Evolutionary conservation across 2,797 vertebrate genomes (phyloP).

Genomic region (Tokudaia muenninki): DNA sequence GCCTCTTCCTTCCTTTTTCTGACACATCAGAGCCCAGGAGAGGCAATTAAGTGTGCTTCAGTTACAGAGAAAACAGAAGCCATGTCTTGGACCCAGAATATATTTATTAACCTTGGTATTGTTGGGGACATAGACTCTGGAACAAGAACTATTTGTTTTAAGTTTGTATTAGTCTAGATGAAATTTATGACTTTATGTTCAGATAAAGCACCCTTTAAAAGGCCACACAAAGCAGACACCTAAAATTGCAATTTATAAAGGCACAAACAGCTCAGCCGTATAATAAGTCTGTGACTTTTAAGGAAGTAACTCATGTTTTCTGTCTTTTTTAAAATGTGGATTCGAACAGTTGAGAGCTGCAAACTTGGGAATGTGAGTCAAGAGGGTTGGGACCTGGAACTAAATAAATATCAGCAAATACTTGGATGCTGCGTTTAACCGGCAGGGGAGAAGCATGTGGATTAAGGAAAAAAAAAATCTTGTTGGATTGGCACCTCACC

Average conservation of each 20-base stretch:
- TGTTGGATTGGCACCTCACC: neutral
- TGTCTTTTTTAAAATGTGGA: constrained; percentile 10
- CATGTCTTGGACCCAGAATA: neutral
- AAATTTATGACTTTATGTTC: constrained; percentile 40
- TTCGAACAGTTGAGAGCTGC: neutral
- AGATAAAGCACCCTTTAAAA: constrained; percentile 11
- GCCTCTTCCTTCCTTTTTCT: neutral
- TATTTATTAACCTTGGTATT: constrained; percentile 18
- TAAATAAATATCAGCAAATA: constrained; percentile 17
- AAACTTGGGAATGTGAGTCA: constrained; percentile 3
- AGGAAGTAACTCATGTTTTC: constrained; percentile 24
- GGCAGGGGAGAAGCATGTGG: neutral
- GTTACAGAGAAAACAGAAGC: neutral
- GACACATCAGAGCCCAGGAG: neutral
- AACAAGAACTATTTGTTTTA: constrained; percentile 38
- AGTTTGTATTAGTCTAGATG: constrained; percentile 2
- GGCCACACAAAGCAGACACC: neutral
- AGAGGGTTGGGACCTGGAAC: neutral
- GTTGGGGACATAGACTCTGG: neutral
- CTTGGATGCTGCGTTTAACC: neutral
- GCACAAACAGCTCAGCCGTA: neutral
- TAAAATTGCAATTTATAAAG: neutral
- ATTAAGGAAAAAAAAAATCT: neutral
- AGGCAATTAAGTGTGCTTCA: neutral
- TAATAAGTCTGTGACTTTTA: neutral